Conservation (phyloP, 2,797 vertebrate genomes). For the Sebastes reedi region DNA sequence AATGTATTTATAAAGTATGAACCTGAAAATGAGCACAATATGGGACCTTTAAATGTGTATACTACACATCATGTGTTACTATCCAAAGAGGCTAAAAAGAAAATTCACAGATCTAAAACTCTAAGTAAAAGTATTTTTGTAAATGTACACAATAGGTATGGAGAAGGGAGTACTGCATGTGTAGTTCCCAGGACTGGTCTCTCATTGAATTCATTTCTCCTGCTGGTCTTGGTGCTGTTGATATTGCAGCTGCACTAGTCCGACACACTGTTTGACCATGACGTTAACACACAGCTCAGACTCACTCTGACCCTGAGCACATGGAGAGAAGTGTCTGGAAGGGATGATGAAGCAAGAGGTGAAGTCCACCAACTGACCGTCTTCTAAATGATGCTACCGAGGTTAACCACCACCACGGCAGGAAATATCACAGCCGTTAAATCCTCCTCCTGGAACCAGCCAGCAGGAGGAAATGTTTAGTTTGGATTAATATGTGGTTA, state of each 20-base stretch:
- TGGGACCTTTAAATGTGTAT: too few relatives aligned
- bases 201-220: background rate
- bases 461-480: background rate
- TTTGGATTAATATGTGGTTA: background rate
- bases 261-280: background rate
- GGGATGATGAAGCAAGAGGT: constrained; percentile 14
- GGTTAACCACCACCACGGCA: background rate
- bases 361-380: background rate
- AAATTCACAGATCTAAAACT: background rate
- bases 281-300: constrained; percentile 7
- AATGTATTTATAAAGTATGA: too few relatives aligned
- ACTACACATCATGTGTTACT: background rate
- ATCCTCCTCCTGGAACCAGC: background rate
- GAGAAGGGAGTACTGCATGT: background rate
- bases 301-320: background rate
- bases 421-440: background rate
- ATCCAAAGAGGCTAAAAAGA: background rate
- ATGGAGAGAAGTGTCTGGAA: background rate
- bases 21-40: too few relatives aligned
- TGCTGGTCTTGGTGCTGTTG: background rate
- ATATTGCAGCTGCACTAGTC: background rate
- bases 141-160: background rate
- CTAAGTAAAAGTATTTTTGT: background rate
- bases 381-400: background rate
- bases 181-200: background rate